Evolutionary conservation across 1,140 invertebrate genomes (phyloP).

Genomic region (Onthophagus taurus): DNA sequence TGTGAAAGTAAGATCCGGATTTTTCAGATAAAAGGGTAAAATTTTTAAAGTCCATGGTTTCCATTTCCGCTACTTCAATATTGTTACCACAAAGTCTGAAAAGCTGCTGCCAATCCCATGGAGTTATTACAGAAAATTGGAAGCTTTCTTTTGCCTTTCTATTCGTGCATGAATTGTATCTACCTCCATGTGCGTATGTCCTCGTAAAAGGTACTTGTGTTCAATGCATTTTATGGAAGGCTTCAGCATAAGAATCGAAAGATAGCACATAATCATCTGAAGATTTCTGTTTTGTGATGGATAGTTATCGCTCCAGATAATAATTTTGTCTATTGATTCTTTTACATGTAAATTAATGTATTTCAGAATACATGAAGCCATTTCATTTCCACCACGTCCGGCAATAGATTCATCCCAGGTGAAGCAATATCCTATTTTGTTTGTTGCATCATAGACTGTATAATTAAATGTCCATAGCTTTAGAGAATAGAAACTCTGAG

Average conservation of each 20-base stretch:
- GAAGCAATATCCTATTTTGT: constrained; percentile 15
- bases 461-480: constrained; percentile 14
- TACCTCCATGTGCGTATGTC: constrained; percentile 14
- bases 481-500: constrained; percentile 13
- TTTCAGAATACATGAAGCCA: constrained; percentile 12
- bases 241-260: constrained; percentile 16
- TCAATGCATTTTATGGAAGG: constrained; percentile 18
- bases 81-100: constrained; percentile 14
- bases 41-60: constrained; percentile 14
- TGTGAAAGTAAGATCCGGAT: constrained; percentile 5
- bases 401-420: constrained; percentile 12
- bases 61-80: constrained; percentile 12
- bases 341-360: constrained; percentile 16
- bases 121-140: constrained; percentile 16
- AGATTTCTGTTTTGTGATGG: too few species aligned
- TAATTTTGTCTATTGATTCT: constrained; percentile 6
- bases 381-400: constrained; percentile 10
- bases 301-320: constrained; percentile 11
- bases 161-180: constrained; percentile 18
- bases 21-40: constrained; percentile 13
- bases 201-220: constrained; percentile 17
- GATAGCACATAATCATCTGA: constrained; percentile 13
- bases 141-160: constrained; percentile 20
- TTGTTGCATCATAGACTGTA: constrained; percentile 14
- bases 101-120: constrained; percentile 17